Base-by-base conservation (phyloP, 2,113 vertebrate genomes). In the Maccullochella peelii region DNA sequence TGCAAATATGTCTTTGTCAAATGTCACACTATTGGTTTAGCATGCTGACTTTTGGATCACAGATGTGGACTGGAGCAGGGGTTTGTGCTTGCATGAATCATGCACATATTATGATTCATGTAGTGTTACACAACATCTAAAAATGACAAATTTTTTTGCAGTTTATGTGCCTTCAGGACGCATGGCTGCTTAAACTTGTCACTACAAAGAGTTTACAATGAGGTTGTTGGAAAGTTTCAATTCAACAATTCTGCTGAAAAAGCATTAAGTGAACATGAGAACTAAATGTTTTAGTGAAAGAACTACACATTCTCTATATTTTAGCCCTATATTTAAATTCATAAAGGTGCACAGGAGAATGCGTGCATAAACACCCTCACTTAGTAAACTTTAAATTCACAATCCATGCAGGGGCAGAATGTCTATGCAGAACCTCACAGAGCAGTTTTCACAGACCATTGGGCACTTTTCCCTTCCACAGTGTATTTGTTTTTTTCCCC, bases 61-160 rank as follows among this genome's bases (percentile, higher is more conserved):
- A 55, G 5, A n/a, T 55, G 47, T 70, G 58, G 55, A 47, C 27
- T 30, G 40, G 30, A 58, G 27, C 38, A 25, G 30, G 33, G 67
- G 27, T 57, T 23, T 49, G 27, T 36, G 36, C 38, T 25, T 27
- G 14, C 47, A 71, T 49, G 38, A 83, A 33, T 82, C 78, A 77
- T 38, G 8, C 23, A 75, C 33, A 65, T 16, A 59, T 15, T n/a
- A 20, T 70, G 50, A 75, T 50, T 70, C 40, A 73, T 40, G 2
- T 16, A 8, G 21, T 6, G 23, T 74, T 50, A 78, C 33, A 65
- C 27, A 70, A 69, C 49, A 55, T 0, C 23, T 16, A n/a, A 25
- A 73, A 47, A 38, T 23, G 0, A 47, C 14, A 42, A 0, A 0
- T 8, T 40, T 27, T 30, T 25, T 12, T 11, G 16, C 23, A 36